phyloP scores from a whole-genome alignment of 2,797 vertebrate species.

The Cryptoprocta ferox region DNA sequence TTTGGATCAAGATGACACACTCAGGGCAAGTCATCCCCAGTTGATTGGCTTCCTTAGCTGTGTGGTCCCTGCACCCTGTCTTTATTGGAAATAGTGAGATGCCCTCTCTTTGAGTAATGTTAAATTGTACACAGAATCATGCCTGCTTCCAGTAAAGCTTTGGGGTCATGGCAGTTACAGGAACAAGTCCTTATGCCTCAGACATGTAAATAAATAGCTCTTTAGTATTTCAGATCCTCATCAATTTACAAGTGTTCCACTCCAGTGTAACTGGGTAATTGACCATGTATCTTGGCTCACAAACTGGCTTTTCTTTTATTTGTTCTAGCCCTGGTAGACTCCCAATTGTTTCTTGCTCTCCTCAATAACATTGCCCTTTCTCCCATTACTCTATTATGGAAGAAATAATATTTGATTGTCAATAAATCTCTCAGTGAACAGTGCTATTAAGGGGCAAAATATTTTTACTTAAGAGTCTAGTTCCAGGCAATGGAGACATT shows the following conservation, averaged over 20 bases:
- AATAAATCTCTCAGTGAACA: slow-evolving; percentile 41
- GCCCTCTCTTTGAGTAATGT: not conserved
- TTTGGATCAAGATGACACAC: not conserved
- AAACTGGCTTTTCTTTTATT: not conserved
- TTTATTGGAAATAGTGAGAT: not conserved
- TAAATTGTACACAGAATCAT: not conserved
- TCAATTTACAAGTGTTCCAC: not conserved
- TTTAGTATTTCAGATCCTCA: slow-evolving; percentile 43
- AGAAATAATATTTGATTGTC: slow-evolving; percentile 41
- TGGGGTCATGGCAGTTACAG: slow-evolving; percentile 58
- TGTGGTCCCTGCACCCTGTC: not conserved
- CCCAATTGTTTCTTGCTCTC: not conserved
- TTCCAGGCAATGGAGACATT: slow-evolving; percentile 1
- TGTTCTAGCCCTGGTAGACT: not conserved
- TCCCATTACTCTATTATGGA: slow-evolving; percentile 45
- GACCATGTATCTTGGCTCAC: not conserved
- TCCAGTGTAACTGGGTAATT: not conserved
- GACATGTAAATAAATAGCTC: slow-evolving; percentile 40
- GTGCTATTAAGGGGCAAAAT: not conserved
- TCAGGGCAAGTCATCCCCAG: not conserved
- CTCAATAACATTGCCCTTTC: not conserved
- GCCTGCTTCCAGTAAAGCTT: slow-evolving; percentile 45
- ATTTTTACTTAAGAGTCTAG: slow-evolving; percentile 46
- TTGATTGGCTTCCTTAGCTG: not conserved
- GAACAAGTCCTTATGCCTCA: not conserved